Evolutionary conservation across 2,113 vertebrate species (phyloP).

Genomic region (Chionomys nivalis): DNA sequence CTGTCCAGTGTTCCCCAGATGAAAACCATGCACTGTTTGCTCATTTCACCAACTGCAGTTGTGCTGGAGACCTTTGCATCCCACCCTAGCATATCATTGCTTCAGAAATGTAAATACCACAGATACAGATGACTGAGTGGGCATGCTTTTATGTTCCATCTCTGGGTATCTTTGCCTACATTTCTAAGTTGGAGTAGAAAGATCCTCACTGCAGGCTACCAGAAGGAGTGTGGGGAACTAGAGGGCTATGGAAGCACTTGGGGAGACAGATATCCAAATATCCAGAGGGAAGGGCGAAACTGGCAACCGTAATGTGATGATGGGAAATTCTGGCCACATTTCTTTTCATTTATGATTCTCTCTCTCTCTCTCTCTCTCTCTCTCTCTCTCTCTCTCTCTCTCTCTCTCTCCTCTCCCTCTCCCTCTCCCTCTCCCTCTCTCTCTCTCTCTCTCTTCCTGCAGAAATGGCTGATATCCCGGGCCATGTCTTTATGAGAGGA

Average conservation of each 20-base stretch:
- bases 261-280: background rate
- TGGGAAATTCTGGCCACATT: background rate
- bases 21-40: background rate
- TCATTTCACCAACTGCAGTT: accelerated
- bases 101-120: background rate
- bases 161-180: background rate
- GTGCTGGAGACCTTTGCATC: background rate
- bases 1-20: accelerated
- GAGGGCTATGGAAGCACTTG: accelerated
- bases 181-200: background rate
- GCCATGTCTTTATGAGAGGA: slow-evolving; percentile 82
- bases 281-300: background rate
- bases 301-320: accelerated
- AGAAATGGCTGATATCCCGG: slow-evolving; percentile 78
- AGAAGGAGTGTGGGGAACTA: too few relatives aligned
- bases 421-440: background rate
- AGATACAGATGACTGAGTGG: too few relatives aligned
- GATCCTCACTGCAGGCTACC: background rate
- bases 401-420: slow-evolving; percentile 50
- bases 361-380: background rate
- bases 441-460: slow-evolving; percentile 66
- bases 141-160: background rate
- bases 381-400: background rate
- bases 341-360: background rate
- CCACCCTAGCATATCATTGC: background rate